These are phyloP conservation scores for Anastrepha obliqua DNA, from an alignment of 1,140 invertebrate genomes.

Conservation along the genomic window DNA sequence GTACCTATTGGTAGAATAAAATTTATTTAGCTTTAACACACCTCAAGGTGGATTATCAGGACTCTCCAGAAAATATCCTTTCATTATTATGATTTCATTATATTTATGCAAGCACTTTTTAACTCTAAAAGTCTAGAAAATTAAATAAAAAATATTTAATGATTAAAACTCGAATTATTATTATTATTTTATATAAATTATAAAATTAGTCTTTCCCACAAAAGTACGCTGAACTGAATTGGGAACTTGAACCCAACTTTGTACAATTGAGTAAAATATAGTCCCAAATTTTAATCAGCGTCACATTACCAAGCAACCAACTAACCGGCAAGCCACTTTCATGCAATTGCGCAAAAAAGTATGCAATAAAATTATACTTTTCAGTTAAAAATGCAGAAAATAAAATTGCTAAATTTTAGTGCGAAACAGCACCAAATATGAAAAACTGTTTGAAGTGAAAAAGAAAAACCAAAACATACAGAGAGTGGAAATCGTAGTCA, in stretches of 20 bases:
- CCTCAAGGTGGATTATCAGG: too few relatives aligned
- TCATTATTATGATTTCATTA: too few relatives aligned
- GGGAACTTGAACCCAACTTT: too few relatives aligned
- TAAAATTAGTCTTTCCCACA: background rate
- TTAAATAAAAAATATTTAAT: too few relatives aligned
- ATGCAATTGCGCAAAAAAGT: background rate
- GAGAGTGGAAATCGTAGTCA: background rate
- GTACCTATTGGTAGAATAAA: too few relatives aligned
- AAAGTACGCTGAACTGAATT: background rate
- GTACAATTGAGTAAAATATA: background rate
- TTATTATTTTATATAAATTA: too few relatives aligned
- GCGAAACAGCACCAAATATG: too few relatives aligned
- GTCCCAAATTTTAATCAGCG: background rate
- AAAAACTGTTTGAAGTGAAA: background rate
- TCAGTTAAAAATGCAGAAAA: background rate
- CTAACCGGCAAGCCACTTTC: background rate
- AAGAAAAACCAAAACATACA: background rate
- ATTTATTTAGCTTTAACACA: too few relatives aligned
- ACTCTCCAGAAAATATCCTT: too few relatives aligned
- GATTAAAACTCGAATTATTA: too few relatives aligned
- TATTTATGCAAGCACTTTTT: too few relatives aligned
- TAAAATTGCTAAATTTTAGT: background rate
- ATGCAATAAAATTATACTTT: background rate
- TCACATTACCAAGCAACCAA: background rate
- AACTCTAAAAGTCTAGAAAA: too few relatives aligned